Evolutionary conservation across 2,888 invertebrate genomes (phyloP), one percentile per base, ranked within the genome.

Genomic region (Thalpophila matura): DNA sequence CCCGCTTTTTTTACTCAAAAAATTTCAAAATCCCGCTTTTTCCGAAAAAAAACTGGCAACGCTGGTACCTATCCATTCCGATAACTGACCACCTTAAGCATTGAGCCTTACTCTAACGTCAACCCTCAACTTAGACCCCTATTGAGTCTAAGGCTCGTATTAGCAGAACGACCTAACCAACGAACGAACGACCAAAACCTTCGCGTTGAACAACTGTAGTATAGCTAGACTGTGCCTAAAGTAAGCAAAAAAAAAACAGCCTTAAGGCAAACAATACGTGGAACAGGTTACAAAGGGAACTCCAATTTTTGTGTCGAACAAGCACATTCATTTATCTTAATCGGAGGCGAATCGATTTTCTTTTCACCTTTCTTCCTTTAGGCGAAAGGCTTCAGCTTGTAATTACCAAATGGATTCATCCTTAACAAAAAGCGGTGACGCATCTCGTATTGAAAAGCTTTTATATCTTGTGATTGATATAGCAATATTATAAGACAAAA

Each of bases 281-380:
- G 29, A 12, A 29, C 42, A 18, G 18, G 10, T 49, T 26, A 43
- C 51, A 61, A 74, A 61, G n/a, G 6, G 31, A 53, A 45, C 10
- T 43, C 29, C 20, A n/a, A 12, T 60, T 70, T 53, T 53, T 47
- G 14, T 51, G 61, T 49, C 26, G 47, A 56, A 51, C 55, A 56
- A 49, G 55, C 29, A 55, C 50, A 50, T 66, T 51, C 47, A 70
- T 70, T 74, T 61, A 55, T 61, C 55, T 61, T 53, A 43, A 61
- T 68, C 69, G 47, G 3, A 18, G 2, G 4, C n/a, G 5, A n/a
- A 61, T 70, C 69, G 74, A 68, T 74, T 61, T 70, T 40, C 47
- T 33, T 40, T 66, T 35, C 47, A 68, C 33, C 42, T 31, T n/a
- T 3, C 24, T 37, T 7, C 3, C 49, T 42, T 31, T 2, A n/a